phyloP scores from a whole-genome alignment of 2,797 vertebrate genomes.

The Loriculus beryllinus region DNA sequence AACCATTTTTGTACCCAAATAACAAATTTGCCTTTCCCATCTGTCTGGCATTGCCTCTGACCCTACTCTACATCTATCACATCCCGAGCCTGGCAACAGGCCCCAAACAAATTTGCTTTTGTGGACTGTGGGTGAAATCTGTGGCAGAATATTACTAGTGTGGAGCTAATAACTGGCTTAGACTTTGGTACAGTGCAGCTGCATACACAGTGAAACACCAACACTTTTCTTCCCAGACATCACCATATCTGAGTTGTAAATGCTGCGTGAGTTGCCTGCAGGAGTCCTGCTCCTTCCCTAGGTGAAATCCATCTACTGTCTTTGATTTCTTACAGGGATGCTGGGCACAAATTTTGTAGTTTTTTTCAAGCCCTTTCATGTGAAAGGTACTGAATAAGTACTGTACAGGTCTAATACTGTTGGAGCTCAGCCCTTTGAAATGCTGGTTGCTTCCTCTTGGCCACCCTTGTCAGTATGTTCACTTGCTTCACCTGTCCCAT shows the following conservation, averaged over 20 bases:
- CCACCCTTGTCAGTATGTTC: fast-evolving
- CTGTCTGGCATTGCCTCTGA: neutral
- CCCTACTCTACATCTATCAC: neutral
- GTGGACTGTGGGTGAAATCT: neutral
- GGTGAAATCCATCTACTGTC: neutral
- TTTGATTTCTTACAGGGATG: neutral
- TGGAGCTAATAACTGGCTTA: neutral
- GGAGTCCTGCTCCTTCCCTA: neutral
- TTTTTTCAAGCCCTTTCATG: neutral
- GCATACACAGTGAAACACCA: neutral
- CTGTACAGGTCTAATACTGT: fast-evolving
- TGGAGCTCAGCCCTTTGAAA: neutral
- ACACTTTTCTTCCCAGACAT: neutral
- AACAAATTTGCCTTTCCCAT: neutral
- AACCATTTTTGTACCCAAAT: neutral
- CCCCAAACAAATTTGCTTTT: neutral
- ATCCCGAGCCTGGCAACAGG: neutral
- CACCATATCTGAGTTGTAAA: fast-evolving
- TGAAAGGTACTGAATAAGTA: neutral
- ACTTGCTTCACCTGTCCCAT: neutral
- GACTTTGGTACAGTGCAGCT: neutral
- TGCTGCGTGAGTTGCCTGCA: neutral
- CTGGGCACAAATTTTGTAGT: neutral
- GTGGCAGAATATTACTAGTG: neutral
- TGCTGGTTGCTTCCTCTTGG: neutral